Percentiles rank a stretch among this genome's conserved stretches.
Conservation (phyloP, 1,140 invertebrate species). For the Drosophila lacteicornis region DNA sequence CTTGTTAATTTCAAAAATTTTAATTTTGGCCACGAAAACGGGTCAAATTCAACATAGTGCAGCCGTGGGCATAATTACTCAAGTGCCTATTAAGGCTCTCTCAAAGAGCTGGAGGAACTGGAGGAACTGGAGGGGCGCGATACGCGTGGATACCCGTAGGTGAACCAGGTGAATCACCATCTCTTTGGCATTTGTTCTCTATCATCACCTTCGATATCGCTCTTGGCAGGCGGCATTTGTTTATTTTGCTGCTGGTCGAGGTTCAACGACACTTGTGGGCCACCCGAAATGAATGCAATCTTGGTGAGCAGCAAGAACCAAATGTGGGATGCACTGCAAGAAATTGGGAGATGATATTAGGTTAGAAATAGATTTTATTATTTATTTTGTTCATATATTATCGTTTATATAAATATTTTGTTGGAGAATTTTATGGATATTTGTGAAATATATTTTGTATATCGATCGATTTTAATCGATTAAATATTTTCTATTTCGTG, state of each 20-base stretch:
- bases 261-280: constrained; percentile 43
- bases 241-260: constrained; percentile 20
- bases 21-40: too few species aligned
- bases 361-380: too few species aligned
- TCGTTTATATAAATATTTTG: too few species aligned
- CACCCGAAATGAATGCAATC: constrained; percentile 19
- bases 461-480: too few species aligned
- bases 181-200: constrained; percentile 22
- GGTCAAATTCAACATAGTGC: too few species aligned
- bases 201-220: constrained; percentile 13
- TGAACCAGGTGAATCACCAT: constrained; percentile 22
- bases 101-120: neutral
- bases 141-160: neutral
- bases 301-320: too few species aligned
- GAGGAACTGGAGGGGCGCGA: neutral
- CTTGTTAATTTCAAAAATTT: too few species aligned
- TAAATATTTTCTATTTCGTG: too few species aligned
- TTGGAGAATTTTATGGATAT: too few species aligned
- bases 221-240: constrained; percentile 11
- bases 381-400: too few species aligned
- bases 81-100: neutral
- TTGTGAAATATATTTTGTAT: too few species aligned
- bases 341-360: neutral
- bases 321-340: neutral
- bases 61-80: neutral